Percentiles rank a stretch among this genome's conserved stretches.
These are phyloP conservation scores for Corythornis vintsioides DNA, from an alignment of 2,113 vertebrate species.

Conservation along the genomic window DNA sequence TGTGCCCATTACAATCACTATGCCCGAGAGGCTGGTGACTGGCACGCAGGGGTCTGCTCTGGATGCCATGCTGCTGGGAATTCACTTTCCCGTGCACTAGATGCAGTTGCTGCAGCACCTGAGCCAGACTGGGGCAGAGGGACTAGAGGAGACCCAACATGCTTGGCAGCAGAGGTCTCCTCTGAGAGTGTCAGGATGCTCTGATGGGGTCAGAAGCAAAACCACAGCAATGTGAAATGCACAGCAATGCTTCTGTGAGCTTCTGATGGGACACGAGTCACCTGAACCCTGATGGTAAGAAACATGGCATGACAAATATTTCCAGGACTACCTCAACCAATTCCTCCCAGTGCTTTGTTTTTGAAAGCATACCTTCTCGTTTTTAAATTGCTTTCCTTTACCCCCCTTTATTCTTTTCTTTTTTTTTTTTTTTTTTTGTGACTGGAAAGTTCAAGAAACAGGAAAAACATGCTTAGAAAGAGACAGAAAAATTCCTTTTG, in stretches of 20 bases:
- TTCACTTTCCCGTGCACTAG: not conserved
- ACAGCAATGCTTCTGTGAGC: not conserved
- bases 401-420: not conserved
- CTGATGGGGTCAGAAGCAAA: not conserved
- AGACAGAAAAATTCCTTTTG: constrained; percentile 46
- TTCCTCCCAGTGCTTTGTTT: not conserved
- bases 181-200: not conserved
- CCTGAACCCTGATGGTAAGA: not conserved
- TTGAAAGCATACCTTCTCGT: not conserved
- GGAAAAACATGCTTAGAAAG: constrained; percentile 1
- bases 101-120: not conserved
- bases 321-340: not conserved
- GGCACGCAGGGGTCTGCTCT: not conserved
- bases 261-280: constrained; percentile 24
- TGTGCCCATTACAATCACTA: constrained; percentile 42
- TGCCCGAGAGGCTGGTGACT: not conserved
- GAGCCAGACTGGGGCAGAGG: not conserved
- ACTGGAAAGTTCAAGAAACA: constrained; percentile 15
- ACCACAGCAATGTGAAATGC: not conserved
- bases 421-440: not conserved
- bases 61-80: constrained; percentile 7
- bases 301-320: not conserved
- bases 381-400: not conserved
- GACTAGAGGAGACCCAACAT: not conserved
- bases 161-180: not conserved